These are phyloP conservation scores for Amphipoea oculea DNA, from an alignment of 2,888 invertebrate genomes.

Conservation along the genomic window DNA sequence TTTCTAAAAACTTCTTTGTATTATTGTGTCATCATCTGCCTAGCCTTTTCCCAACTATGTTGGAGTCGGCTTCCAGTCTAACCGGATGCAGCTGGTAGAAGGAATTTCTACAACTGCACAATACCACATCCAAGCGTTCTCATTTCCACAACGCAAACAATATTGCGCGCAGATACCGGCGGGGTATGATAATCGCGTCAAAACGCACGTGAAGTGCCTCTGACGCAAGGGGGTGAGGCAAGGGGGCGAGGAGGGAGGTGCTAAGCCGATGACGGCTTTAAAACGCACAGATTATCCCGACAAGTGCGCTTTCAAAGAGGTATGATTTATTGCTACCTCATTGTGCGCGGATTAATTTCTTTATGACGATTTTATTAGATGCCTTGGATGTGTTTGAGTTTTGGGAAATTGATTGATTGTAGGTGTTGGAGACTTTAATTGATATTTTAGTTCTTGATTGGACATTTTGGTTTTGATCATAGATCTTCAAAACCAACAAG, in stretches of 20 bases:
- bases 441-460: constrained; percentile 4
- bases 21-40: no score
- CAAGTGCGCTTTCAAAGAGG: constrained; percentile 83
- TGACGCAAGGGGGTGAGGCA: constrained; percentile 60
- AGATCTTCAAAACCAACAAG: not conserved
- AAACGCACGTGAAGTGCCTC: constrained; percentile 89
- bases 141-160: constrained; percentile 78
- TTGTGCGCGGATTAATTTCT: constrained; percentile 68
- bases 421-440: not conserved
- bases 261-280: constrained; percentile 89
- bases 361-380: constrained; percentile 50
- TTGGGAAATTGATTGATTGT: constrained; percentile 29
- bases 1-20: not conserved
- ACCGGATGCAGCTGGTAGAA: no score
- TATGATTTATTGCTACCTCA: constrained; percentile 82
- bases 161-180: constrained; percentile 89
- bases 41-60: no score
- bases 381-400: constrained; percentile 16
- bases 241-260: constrained; percentile 58
- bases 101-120: not conserved
- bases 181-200: constrained; percentile 90
- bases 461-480: not conserved
- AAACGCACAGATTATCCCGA: constrained; percentile 88
- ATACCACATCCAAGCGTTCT: constrained; percentile 69
- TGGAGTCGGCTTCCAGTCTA: no score